Conservation (phyloP, 2,797 vertebrate genomes). For the Poeciliopsis turneri region DNA sequence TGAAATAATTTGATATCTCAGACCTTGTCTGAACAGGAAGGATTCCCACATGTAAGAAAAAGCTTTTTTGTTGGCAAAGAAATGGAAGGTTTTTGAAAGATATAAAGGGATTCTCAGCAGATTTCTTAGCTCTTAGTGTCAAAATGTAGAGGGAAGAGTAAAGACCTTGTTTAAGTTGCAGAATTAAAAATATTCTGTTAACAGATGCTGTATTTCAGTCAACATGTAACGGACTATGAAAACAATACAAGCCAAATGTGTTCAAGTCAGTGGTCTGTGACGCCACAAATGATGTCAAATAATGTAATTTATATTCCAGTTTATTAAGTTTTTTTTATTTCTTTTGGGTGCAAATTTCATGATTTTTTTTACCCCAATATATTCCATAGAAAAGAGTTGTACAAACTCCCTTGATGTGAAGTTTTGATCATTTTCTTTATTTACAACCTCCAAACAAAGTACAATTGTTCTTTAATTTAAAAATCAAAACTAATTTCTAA, state of each 20-base stretch:
- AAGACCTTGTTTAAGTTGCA: background rate
- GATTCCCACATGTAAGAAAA: background rate
- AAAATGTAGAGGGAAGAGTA: background rate
- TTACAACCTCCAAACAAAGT: background rate
- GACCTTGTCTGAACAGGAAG: background rate
- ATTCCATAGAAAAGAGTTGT: background rate
- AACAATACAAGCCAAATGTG: background rate
- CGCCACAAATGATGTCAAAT: background rate
- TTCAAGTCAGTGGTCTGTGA: background rate
- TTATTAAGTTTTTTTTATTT: background rate
- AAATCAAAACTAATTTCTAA: background rate
- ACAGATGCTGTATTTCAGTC: too few species aligned
- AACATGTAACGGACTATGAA: background rate
- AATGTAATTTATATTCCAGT: background rate
- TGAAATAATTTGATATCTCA: background rate
- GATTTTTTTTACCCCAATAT: background rate
- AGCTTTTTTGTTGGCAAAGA: background rate
- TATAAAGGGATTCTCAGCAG: background rate
- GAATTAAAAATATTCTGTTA: background rate
- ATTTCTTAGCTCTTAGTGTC: background rate
- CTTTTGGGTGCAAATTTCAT: background rate
- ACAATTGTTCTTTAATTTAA: background rate
- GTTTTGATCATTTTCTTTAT: background rate
- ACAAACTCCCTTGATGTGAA: background rate
- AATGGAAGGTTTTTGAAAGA: background rate